Conservation (phyloP, 2,888 invertebrate genomes). For the Epiblema foenella region DNA sequence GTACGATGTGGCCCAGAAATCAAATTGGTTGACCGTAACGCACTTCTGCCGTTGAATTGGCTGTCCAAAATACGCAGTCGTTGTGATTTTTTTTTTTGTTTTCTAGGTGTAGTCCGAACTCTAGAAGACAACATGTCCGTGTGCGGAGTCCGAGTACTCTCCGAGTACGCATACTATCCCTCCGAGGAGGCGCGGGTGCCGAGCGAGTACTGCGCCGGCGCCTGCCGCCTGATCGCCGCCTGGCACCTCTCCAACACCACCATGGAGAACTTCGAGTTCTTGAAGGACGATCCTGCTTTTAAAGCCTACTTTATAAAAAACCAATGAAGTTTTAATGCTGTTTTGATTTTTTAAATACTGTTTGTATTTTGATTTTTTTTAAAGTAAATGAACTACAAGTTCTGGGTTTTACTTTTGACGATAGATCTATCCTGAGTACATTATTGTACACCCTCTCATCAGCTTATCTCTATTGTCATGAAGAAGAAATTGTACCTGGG, state of each 20-base stretch:
- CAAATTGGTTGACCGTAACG: too few species aligned
- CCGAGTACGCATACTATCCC: slow-evolving; percentile 75
- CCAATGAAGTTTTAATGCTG: background rate
- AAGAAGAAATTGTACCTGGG: too few species aligned
- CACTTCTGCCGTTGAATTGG: too few species aligned
- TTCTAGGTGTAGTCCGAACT: slow-evolving; percentile 66
- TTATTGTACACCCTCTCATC: too few species aligned
- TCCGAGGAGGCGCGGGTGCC: slow-evolving; percentile 59
- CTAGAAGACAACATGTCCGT: slow-evolving; percentile 63
- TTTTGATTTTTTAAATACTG: too few species aligned
- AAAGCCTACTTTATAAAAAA: slow-evolving; percentile 67
- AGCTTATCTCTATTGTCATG: too few species aligned
- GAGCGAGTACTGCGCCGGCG: slow-evolving; percentile 70
- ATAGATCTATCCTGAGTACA: too few species aligned
- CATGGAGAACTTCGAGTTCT: slow-evolving; percentile 74
- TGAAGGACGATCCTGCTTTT: slow-evolving; percentile 68
- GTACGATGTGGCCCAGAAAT: too few species aligned
- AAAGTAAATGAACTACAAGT: background rate
- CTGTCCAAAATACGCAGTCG: too few species aligned
- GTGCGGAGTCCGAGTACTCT: slow-evolving; percentile 68
- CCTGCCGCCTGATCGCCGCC: slow-evolving; percentile 71
- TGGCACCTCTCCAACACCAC: slow-evolving; percentile 75
- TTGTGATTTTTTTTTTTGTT: background rate
- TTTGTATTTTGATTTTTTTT: too few species aligned
- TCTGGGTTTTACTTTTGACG: too few species aligned